These are phyloP conservation scores for Glareola pratincola DNA, from an alignment of 2,113 vertebrate genomes.

Conservation along the genomic window DNA sequence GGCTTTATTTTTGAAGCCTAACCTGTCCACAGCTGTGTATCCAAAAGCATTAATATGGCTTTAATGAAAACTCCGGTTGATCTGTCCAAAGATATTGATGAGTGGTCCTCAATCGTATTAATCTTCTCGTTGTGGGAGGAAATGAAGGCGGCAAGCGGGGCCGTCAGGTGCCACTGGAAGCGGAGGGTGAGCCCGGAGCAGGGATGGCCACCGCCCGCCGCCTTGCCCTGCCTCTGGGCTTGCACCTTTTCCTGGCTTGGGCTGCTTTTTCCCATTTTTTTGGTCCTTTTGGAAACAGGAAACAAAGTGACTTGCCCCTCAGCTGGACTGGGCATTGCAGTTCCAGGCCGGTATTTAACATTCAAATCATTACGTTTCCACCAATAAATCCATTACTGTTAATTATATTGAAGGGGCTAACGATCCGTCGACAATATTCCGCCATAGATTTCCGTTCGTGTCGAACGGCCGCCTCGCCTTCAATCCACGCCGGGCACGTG, in stretches of 20 bases:
- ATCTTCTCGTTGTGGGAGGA: slow-evolving; percentile 76
- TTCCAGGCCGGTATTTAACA: slow-evolving; percentile 63
- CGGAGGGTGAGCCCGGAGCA: not conserved
- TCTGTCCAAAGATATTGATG: slow-evolving; percentile 84
- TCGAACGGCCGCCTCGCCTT: not conserved
- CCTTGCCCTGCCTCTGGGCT: not conserved
- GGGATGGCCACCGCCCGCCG: accelerated
- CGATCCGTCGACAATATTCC: slow-evolving; percentile 60
- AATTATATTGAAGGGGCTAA: slow-evolving; percentile 74
- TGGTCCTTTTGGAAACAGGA: not conserved
- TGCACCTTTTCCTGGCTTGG: not conserved
- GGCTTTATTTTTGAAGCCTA: slow-evolving; percentile 42
- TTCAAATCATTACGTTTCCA: slow-evolving; percentile 59
- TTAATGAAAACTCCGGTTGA: slow-evolving; percentile 81
- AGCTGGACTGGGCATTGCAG: not conserved
- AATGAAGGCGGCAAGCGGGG: slow-evolving; percentile 58
- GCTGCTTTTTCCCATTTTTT: not conserved
- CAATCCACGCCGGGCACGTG: accelerated
- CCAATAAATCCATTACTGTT: slow-evolving; percentile 78
- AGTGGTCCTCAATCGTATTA: slow-evolving; percentile 70
- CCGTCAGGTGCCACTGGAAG: slow-evolving; percentile 52
- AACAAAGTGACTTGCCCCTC: accelerated
- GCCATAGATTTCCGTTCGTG: slow-evolving; percentile 39
- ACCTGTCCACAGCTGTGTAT: slow-evolving; percentile 75
- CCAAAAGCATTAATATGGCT: slow-evolving; percentile 75